Evolutionary conservation across 2,888 invertebrate species (phyloP), one percentile per base, ranked within the genome.

Genomic region (Apamea sordens): DNA sequence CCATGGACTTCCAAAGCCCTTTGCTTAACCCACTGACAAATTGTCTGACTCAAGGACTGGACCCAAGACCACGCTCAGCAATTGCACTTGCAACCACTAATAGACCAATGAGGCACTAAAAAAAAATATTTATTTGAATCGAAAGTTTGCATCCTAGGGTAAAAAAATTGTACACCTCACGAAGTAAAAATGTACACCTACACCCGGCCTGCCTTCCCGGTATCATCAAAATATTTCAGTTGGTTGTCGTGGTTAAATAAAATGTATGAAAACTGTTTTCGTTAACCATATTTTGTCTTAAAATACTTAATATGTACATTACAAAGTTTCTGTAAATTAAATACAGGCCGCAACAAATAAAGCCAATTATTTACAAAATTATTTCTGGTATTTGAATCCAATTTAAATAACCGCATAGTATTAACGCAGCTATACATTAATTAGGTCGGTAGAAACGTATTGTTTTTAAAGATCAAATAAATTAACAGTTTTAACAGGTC

Each of bases 331-430:
- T 56, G 10, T 56, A 44, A 65, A 81, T 83, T 18, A 24, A 68
- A 50, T 47, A 50, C 41, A 47, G 0, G 47, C 13, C 18, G 15
- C 59, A 53, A 70, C n/a, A 73, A 78, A 78, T 64, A 69, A 59
- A 79, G n/a, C 5, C 50, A 79, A 64, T 64, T 50, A 61, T 53
- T 59, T 47, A 63, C 41, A 47, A 59, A 41, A 71, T 63, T 32
- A 28, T 63, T 83, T 74, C 24, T 73, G 47, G 11, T 76, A 67
- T 70, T 85, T 81, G 36, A 50, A 73, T 67, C 36, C 41, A 71
- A 85, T 81, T 81, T 67, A 47, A 74, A 59, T 67, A 73, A 73
- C 28, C 65, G 13, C 73, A 69, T 50, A 70, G n/a, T 69, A 53
- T 74, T 61, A 68, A 76, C 50, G 50, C 65, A 63, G 1, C 21